phyloP scores from a whole-genome alignment of 2,113 vertebrate genomes.

The Eolophus roseicapilla region DNA sequence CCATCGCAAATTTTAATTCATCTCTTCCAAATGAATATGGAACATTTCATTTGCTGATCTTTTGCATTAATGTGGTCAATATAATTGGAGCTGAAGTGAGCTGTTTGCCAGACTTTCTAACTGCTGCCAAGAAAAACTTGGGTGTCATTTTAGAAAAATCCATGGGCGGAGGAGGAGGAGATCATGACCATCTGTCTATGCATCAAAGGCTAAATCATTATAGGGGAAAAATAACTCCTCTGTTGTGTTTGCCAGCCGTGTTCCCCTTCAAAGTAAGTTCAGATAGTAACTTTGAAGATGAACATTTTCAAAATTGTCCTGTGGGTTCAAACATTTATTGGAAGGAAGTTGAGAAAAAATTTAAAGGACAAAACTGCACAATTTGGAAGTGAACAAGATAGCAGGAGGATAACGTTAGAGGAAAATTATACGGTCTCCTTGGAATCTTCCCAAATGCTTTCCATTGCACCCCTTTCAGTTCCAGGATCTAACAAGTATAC shows the following conservation, averaged over 20 bases:
- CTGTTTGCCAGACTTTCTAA: conserved; percentile 78
- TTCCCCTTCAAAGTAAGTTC: conserved; percentile 23
- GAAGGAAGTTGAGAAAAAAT: not conserved
- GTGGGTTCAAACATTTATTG: not conserved
- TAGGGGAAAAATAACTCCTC: conserved; percentile 42
- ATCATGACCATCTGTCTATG: conserved; percentile 76
- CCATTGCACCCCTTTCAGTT: not conserved
- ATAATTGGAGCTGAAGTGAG: conserved; percentile 76
- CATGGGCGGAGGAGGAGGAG: conserved; percentile 74
- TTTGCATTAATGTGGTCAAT: conserved; percentile 78
- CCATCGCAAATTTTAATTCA: conserved; percentile 71
- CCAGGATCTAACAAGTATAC: not conserved
- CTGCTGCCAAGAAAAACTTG: conserved; percentile 82
- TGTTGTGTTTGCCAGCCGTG: conserved; percentile 39
- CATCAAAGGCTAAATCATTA: conserved; percentile 64
- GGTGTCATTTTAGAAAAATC: conserved; percentile 82
- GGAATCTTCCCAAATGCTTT: not conserved
- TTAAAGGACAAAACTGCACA: not conserved
- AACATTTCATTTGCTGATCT: conserved; percentile 77
- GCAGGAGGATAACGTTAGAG: not conserved
- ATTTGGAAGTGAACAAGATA: conserved; percentile 14
- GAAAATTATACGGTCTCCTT: not conserved
- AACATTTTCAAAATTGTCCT: conserved; percentile 40
- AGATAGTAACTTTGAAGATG: conserved; percentile 17
- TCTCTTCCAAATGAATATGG: conserved; percentile 71